These are phyloP conservation scores for Baryphthengus martii DNA, from an alignment of 2,113 vertebrate genomes.

Conservation along the genomic window DNA sequence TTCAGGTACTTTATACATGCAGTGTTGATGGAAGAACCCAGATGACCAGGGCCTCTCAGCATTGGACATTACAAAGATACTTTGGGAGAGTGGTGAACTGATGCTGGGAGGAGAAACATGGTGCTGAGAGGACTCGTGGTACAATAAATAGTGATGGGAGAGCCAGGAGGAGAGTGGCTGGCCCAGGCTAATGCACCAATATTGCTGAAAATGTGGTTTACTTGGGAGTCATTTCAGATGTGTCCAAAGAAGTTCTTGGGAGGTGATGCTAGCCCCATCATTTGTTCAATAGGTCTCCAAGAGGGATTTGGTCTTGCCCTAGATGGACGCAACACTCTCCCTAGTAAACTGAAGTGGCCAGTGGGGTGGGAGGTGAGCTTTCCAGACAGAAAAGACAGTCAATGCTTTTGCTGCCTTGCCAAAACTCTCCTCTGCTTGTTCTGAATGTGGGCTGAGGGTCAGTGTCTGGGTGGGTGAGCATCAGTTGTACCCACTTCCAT, in stretches of 20 bases:
- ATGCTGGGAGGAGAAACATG: background rate
- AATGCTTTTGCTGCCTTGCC: background rate
- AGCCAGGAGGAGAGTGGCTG: background rate
- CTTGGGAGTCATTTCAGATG: background rate
- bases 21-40: background rate
- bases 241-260: background rate
- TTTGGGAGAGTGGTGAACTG: background rate
- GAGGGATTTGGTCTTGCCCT: background rate
- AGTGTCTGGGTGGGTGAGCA: background rate
- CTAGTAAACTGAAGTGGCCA: background rate
- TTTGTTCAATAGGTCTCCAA: fast-evolving
- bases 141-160: background rate
- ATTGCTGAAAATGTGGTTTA: background rate
- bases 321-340: background rate
- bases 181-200: background rate
- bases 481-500: background rate
- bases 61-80: background rate
- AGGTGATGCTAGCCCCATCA: background rate
- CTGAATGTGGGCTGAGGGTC: background rate
- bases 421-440: background rate
- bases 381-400: background rate
- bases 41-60: fast-evolving
- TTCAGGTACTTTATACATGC: background rate
- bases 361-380: background rate
- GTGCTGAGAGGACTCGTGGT: background rate